Conservation (phyloP, 2,888 invertebrate species). For the Tenthredo amoena region DNA sequence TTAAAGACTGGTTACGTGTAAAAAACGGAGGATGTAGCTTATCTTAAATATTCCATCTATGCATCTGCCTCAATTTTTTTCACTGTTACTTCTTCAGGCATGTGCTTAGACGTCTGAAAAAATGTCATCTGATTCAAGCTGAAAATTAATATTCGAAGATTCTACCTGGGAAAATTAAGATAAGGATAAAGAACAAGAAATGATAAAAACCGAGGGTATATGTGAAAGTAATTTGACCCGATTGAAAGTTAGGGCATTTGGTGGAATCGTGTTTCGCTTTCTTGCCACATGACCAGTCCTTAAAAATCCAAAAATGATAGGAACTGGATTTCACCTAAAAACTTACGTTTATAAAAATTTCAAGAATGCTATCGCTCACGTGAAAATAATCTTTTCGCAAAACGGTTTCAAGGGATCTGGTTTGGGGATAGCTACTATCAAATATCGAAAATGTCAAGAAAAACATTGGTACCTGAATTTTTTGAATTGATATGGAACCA, state of each 20-base stretch:
- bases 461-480: background rate
- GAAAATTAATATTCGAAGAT: background rate
- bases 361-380: background rate
- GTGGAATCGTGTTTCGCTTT: background rate
- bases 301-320: background rate
- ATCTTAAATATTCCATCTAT: background rate
- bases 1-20: background rate
- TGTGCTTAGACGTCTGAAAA: background rate
- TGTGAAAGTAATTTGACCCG: background rate
- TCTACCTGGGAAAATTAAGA: background rate
- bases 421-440: background rate
- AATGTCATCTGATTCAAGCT: background rate
- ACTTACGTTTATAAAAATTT: background rate
- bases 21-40: background rate
- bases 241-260: background rate
- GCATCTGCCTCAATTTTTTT: background rate
- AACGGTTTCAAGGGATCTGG: background rate
- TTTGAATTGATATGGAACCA: background rate
- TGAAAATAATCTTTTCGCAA: background rate
- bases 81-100: background rate
- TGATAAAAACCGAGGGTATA: background rate
- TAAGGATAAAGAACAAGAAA: too few species aligned
- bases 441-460: background rate
- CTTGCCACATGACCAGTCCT: background rate
- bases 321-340: background rate